These are phyloP conservation scores for Sebastes diaconus DNA, from an alignment of 2,797 vertebrate genomes.

Conservation along the genomic window DNA sequence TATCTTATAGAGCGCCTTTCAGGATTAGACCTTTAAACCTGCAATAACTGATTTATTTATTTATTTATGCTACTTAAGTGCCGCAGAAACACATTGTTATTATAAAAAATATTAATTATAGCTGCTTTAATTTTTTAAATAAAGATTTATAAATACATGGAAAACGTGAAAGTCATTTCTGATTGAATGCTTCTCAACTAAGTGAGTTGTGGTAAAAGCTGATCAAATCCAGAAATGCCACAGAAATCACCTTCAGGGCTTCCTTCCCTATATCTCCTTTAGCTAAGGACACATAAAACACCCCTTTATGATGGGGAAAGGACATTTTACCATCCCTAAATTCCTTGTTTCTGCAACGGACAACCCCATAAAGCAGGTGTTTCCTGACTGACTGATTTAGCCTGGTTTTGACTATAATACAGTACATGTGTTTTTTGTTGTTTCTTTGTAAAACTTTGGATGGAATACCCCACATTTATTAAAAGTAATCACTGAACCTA, in stretches of 20 bases:
- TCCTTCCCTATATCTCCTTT: neutral
- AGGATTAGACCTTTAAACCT: no score
- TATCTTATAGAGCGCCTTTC: accelerated
- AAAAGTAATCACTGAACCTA: neutral
- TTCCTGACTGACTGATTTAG: neutral
- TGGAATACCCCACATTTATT: neutral
- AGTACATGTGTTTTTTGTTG: neutral
- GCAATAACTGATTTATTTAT: no score
- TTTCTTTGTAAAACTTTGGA: neutral
- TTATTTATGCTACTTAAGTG: no score
- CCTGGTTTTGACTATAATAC: neutral
- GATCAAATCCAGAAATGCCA: neutral
- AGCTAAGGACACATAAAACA: slow-evolving; percentile 1
- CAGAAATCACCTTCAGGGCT: neutral
- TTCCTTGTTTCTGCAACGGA: neutral
- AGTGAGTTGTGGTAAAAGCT: neutral
- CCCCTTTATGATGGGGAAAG: neutral
- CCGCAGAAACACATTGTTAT: no score
- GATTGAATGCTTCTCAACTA: neutral
- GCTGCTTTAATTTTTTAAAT: no score
- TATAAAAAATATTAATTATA: neutral
- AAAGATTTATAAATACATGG: neutral
- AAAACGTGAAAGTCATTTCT: neutral
- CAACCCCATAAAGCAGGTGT: neutral
- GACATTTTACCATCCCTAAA: neutral